Conservation (phyloP, 2,888 invertebrate genomes). For the Coenonympha arcania region DNA sequence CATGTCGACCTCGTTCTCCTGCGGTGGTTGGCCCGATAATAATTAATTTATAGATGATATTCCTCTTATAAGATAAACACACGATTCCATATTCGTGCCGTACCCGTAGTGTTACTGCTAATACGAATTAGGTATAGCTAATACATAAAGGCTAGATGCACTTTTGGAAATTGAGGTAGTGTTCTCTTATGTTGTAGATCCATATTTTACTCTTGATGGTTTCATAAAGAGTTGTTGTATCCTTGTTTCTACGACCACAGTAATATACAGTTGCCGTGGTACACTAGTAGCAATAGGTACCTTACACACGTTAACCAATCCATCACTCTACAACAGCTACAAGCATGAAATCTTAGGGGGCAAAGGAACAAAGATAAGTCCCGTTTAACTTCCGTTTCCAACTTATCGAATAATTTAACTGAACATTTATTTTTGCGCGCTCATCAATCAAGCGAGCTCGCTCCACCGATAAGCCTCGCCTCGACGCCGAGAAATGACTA, state of each 20-base stretch:
- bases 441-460: slow-evolving; percentile 74
- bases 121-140: too few relatives aligned
- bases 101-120: too few relatives aligned
- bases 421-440: slow-evolving; percentile 76
- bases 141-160: too few relatives aligned
- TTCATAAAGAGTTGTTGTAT: too few relatives aligned
- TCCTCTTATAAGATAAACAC: too few relatives aligned
- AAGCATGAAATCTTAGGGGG: slow-evolving; percentile 69
- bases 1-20: too few relatives aligned
- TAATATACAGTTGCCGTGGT: not conserved
- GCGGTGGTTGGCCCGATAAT: too few relatives aligned
- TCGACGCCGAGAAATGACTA: slow-evolving; percentile 77
- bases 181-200: too few relatives aligned
- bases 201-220: too few relatives aligned
- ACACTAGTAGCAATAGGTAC: slow-evolving; percentile 13
- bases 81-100: too few relatives aligned
- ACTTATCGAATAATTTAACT: slow-evolving; percentile 77
- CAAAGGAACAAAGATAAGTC: slow-evolving; percentile 74
- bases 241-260: not conserved
- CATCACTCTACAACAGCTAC: slow-evolving; percentile 70
- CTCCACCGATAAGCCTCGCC: slow-evolving; percentile 71
- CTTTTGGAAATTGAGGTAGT: too few relatives aligned
- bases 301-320: slow-evolving; percentile 47
- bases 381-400: slow-evolving; percentile 76
- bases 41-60: too few relatives aligned